Conservation (phyloP, 2,888 invertebrate genomes). For the Thereva unica region DNA sequence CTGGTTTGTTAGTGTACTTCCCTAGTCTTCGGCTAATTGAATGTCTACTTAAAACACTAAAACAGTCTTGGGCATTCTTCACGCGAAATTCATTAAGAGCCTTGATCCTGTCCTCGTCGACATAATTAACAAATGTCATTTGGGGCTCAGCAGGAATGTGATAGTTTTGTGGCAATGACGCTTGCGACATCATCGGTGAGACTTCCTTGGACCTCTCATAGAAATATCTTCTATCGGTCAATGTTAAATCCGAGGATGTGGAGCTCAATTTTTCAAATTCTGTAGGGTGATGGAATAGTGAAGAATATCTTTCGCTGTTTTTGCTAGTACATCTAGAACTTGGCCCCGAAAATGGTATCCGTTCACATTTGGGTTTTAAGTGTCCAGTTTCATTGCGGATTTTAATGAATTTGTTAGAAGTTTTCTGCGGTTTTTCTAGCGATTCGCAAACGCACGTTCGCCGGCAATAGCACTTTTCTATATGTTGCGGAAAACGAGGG, state of each 20-base stretch:
- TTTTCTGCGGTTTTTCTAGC: background rate
- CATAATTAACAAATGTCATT: background rate
- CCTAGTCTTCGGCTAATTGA: constrained; percentile 14
- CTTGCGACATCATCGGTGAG: background rate
- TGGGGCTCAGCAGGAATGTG: too few species aligned
- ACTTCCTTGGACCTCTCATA: constrained; percentile 15
- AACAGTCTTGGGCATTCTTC: constrained; percentile 22
- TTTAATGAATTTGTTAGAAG: constrained; percentile 13
- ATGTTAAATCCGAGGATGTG: constrained; percentile 2
- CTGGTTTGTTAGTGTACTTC: background rate
- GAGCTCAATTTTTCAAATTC: constrained; percentile 12
- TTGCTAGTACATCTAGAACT: constrained; percentile 16
- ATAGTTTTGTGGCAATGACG: too few species aligned
- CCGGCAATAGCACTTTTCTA: constrained; percentile 23
- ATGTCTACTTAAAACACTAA: constrained; percentile 18
- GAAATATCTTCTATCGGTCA: constrained; percentile 10
- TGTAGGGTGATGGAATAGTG: background rate
- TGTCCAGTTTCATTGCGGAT: constrained; percentile 12
- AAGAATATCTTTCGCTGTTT: background rate
- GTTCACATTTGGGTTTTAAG: constrained; percentile 2
- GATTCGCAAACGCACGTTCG: constrained; percentile 9
- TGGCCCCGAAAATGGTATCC: constrained; percentile 21
- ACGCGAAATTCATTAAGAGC: constrained; percentile 25
- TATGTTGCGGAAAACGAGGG: constrained; percentile 12
- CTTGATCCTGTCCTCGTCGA: constrained; percentile 7